Evolutionary conservation across 2,888 invertebrate genomes (phyloP).

Genomic region (Tachina grossa): DNA sequence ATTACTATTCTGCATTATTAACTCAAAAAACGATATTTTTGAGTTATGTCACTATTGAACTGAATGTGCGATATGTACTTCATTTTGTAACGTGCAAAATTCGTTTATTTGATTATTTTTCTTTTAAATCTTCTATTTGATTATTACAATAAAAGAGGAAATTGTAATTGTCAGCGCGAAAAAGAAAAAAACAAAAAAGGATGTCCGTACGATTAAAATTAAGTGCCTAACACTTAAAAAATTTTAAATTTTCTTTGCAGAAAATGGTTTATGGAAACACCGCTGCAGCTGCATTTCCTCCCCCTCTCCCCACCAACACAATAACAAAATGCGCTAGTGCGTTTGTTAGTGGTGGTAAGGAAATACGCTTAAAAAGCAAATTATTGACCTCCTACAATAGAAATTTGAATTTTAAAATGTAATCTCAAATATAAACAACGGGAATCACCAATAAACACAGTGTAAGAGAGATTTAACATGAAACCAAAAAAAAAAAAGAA

Average conservation of each 20-base stretch:
- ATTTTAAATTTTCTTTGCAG: conserved; percentile 25
- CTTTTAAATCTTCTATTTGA: not conserved
- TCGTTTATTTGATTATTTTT: conserved; percentile 38
- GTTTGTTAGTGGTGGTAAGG: not conserved
- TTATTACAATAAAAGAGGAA: conserved; percentile 50
- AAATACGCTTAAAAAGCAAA: conserved; percentile 42
- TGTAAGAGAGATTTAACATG: conserved; percentile 23
- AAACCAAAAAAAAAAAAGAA: conserved; percentile 7
- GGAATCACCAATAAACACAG: conserved; percentile 22
- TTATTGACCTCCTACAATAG: conserved; percentile 63
- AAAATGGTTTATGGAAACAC: conserved; percentile 46
- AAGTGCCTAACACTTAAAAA: conserved; percentile 31
- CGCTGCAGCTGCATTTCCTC: not conserved
- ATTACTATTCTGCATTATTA: too few relatives aligned
- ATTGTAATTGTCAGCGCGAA: conserved; percentile 43
- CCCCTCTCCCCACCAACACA: not conserved
- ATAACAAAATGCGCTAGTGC: not conserved
- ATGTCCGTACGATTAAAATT: conserved; percentile 57
- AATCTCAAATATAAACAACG: conserved; percentile 49
- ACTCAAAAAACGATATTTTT: too few relatives aligned
- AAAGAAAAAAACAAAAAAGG: conserved; percentile 42
- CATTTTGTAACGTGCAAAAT: not conserved
- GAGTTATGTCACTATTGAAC: too few relatives aligned
- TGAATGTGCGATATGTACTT: too few relatives aligned
- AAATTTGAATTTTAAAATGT: conserved; percentile 46